Percentiles rank a stretch among this genome's conserved stretches.
Conservation (phyloP, 2,113 vertebrate species). For the Tyto alba region DNA sequence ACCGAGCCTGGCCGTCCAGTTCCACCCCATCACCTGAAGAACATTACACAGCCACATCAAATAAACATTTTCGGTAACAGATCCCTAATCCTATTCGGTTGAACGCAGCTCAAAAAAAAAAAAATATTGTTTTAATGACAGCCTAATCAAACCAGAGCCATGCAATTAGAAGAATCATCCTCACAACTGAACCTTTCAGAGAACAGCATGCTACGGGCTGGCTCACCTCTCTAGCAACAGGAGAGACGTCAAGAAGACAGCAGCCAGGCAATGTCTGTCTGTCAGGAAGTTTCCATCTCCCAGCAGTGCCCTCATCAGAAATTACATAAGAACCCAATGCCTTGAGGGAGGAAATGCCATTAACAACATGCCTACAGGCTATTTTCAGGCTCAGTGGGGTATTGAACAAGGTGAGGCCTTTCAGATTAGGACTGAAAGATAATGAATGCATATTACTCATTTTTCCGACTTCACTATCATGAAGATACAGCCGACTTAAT, state of each 20-base stretch:
- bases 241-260: slow-evolving; percentile 48
- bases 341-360: slow-evolving; percentile 68
- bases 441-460: slow-evolving; percentile 53
- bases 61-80: not conserved
- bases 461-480: slow-evolving; percentile 64
- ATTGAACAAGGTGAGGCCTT: slow-evolving; percentile 65
- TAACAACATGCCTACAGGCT: slow-evolving; percentile 69
- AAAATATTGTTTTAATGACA: not conserved
- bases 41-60: not conserved
- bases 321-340: slow-evolving; percentile 65
- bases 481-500: slow-evolving; percentile 69
- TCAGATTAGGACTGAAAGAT: slow-evolving; percentile 59
- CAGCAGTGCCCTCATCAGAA: slow-evolving; percentile 74
- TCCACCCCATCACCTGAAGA: not conserved
- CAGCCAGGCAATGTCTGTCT: slow-evolving; percentile 46
- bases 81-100: not conserved
- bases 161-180: not conserved
- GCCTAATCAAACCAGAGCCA: not conserved
- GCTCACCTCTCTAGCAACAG: slow-evolving; percentile 39
- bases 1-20: not conserved
- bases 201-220: not conserved
- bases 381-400: slow-evolving; percentile 71
- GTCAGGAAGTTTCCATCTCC: slow-evolving; percentile 59
- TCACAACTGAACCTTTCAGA: not conserved
- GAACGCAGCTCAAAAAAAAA: not conserved